phyloP scores from a whole-genome alignment of 2,113 vertebrate species.

The Silurus asotus region DNA sequence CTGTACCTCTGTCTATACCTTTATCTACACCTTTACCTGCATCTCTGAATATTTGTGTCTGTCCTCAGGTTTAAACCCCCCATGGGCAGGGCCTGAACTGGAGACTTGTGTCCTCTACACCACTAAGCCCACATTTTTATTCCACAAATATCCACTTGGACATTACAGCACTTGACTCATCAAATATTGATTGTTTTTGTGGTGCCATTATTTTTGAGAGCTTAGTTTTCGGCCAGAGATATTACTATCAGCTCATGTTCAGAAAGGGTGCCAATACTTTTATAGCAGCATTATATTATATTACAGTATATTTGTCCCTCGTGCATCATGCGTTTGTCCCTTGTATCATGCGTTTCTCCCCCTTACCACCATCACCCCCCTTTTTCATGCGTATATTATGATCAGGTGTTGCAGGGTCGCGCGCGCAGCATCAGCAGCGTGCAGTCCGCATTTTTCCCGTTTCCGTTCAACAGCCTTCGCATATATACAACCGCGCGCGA shows the following conservation, averaged over 20 bases:
- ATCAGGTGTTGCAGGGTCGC: background rate
- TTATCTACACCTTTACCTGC: background rate
- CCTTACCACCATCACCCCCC: no score
- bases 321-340: background rate
- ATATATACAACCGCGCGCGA: background rate
- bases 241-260: no score
- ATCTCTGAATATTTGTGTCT: no score
- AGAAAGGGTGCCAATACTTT: background rate
- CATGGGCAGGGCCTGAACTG: no score
- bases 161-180: no score
- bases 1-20: no score
- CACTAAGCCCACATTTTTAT: background rate
- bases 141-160: background rate
- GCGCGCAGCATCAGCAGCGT: slow-evolving; percentile 16
- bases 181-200: background rate
- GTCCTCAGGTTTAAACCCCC: no score
- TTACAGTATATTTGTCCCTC: background rate
- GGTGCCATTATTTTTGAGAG: background rate
- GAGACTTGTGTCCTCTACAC: background rate
- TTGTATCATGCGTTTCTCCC: background rate
- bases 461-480: background rate
- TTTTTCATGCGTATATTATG: background rate
- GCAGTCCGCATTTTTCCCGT: background rate
- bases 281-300: background rate
- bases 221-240: no score